Base-by-base conservation (phyloP, 2,888 invertebrate species). In the Drosophila buzzatii region DNA sequence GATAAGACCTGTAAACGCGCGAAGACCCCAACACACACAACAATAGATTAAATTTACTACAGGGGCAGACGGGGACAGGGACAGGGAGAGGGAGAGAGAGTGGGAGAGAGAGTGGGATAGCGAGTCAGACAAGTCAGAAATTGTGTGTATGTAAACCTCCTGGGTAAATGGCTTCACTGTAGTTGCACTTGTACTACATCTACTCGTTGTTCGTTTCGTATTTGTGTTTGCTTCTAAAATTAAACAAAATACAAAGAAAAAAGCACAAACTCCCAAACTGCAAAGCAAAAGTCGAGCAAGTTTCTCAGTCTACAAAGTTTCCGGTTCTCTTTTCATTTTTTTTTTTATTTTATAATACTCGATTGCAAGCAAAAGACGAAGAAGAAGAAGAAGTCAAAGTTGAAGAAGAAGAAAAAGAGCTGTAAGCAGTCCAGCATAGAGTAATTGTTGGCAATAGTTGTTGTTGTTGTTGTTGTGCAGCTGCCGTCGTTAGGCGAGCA, bases 171-270 rank as follows among this genome's bases (percentile, higher is more conserved):
- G 74, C 73, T 73, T 73, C 68, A 70, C 62, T 66, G 58, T 68
- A 62, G 60, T 56, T 69, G 49, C 64, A 53, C 66, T 31, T 52
- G 27, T 61, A 8, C 39, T 61, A 8, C 39, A 57, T 61, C 57
- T 60, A 58, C 63, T 41, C 61, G 47, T 47, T 55, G 39, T 53
- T 45, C 35, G 56, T 42, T 16, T 42, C 33, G 70, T 87, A 82
- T 84, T 84, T 82, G 76, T 87, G 73, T 89, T 89, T 87, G 76
- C 79, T 81, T 76, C 60, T 68, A 73, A 84, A 83, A 83, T 89
- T 88, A 71, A 75, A 74, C 73, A 77, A 70, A 83, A 78, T 73
- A 57, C 72, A 65, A 65, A 82, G 60, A 67, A 69, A 65, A 57
- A 51, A 59, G 42, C 41, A 52, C 42, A 64, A 67, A 78, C 57